A percentile compares a stretch with the other conserved stretches of the same genome.
Conservation (phyloP, 1,140 invertebrate genomes). For the Scaptomyza hsui region DNA sequence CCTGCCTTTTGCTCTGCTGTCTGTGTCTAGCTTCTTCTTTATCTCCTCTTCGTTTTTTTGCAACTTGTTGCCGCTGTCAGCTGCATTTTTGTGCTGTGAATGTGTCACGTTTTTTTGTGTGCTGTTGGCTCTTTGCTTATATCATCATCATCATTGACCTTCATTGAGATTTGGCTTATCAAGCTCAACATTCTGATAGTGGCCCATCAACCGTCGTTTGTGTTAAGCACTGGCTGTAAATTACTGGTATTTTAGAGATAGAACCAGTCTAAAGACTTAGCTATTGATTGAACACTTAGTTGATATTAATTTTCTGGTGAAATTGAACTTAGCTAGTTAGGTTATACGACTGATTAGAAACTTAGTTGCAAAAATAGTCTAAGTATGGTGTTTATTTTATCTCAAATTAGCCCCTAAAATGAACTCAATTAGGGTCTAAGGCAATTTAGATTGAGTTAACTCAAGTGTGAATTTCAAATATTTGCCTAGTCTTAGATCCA, state of each 20-base stretch:
- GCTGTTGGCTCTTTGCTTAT: slow-evolving; percentile 22
- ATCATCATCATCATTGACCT: slow-evolving; percentile 40
- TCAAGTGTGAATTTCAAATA: slow-evolving; percentile 60
- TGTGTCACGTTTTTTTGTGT: slow-evolving; percentile 56
- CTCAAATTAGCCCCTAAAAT: too few species aligned
- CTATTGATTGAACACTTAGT: slow-evolving; percentile 5
- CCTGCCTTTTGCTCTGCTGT: slow-evolving; percentile 1
- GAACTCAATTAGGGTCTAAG: not conserved
- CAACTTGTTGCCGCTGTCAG: slow-evolving; percentile 68
- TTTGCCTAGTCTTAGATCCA: too few species aligned
- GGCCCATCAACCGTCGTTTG: slow-evolving; percentile 1
- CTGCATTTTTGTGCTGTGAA: slow-evolving; percentile 20
- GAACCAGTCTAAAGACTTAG: not conserved
- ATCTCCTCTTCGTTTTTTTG: slow-evolving; percentile 46
- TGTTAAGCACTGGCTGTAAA: slow-evolving; percentile 12
- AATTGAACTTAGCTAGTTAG: slow-evolving; percentile 9
- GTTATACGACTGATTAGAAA: not conserved
- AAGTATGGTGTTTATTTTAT: too few species aligned
- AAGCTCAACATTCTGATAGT: not conserved
- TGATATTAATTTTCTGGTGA: slow-evolving; percentile 10
- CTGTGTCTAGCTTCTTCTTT: slow-evolving; percentile 11
- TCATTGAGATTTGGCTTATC: slow-evolving; percentile 41
- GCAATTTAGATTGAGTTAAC: not conserved
- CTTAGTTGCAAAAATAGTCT: not conserved
- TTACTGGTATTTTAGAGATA: not conserved